Evolutionary conservation across 2,888 invertebrate genomes (phyloP).

Genomic region (Pelosia muscerda): DNA sequence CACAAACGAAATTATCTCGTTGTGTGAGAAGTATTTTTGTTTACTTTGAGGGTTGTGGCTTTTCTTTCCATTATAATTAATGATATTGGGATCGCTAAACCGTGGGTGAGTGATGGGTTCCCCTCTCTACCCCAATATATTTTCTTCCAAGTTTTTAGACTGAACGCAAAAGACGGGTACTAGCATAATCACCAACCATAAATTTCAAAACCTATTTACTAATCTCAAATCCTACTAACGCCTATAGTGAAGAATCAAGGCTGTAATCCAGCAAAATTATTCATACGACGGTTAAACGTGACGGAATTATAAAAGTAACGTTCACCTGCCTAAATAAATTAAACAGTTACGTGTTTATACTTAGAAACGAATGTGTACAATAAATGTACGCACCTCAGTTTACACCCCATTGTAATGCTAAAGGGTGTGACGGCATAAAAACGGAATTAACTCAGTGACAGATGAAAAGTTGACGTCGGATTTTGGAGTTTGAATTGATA

Average conservation of each 20-base stretch:
- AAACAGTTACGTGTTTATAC: background rate
- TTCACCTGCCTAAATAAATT: constrained; percentile 46
- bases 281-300: constrained; percentile 16
- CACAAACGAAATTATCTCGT: too few species aligned
- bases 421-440: constrained; percentile 5
- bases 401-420: background rate
- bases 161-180: background rate
- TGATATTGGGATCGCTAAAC: too few species aligned
- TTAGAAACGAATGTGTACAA: background rate
- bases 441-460: background rate
- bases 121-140: too few species aligned
- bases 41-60: too few species aligned
- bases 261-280: constrained; percentile 19
- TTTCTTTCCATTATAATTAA: too few species aligned
- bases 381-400: constrained; percentile 8
- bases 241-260: background rate
- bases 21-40: too few species aligned
- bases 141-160: too few species aligned
- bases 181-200: background rate
- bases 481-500: background rate
- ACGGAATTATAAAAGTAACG: constrained; percentile 57
- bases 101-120: too few species aligned
- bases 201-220: constrained; percentile 23
- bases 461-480: constrained; percentile 1
- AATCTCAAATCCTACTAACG: constrained; percentile 32